phyloP scores from a whole-genome alignment of 2,113 vertebrate species.

The Phylloscopus trochiloides region DNA sequence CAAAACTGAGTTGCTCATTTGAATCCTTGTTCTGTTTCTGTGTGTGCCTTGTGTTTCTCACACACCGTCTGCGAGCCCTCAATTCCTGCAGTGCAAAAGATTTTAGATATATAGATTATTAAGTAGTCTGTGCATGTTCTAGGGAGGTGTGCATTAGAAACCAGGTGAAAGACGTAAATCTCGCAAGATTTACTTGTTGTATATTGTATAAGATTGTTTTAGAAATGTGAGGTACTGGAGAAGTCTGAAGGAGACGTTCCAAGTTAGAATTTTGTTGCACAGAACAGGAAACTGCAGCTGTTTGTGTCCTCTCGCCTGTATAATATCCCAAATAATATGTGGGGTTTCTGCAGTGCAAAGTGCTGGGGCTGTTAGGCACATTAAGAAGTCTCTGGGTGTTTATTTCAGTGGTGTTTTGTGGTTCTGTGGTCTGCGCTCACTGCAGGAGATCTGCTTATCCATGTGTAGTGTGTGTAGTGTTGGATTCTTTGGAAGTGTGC shows the following conservation, averaged over 20 bases:
- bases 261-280: not conserved
- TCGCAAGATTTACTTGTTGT: not conserved
- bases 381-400: not conserved
- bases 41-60: not conserved
- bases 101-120: not conserved
- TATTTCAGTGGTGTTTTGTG: not conserved
- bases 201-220: not conserved
- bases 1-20: not conserved
- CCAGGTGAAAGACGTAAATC: not conserved
- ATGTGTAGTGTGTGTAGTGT: not conserved
- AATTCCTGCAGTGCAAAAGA: not conserved
- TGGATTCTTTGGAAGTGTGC: not conserved
- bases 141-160: not conserved
- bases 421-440: not conserved
- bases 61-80: fast-evolving
- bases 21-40: not conserved
- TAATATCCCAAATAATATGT: fast-evolving
- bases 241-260: not conserved
- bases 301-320: not conserved
- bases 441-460: not conserved
- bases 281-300: not conserved
- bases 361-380: not conserved
- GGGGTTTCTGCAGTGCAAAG: not conserved
- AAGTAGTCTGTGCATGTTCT: not conserved
- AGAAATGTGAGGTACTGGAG: not conserved